Percentiles rank a stretch among this genome's conserved stretches.
Conservation (phyloP, 2,113 vertebrate species). For the Lota lota region DNA sequence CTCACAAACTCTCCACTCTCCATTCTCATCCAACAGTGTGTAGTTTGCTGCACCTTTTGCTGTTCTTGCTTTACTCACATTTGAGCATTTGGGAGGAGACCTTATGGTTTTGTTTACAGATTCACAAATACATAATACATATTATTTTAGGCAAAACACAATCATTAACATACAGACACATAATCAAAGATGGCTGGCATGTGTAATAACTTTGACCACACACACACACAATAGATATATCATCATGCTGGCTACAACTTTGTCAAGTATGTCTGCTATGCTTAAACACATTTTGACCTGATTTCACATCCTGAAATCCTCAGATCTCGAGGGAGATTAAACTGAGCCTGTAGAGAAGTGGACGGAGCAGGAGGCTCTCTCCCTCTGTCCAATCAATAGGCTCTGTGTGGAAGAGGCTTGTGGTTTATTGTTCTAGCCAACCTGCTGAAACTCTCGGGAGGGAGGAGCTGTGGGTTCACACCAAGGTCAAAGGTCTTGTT, state of each 20-base stretch:
- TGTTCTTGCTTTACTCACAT: neutral
- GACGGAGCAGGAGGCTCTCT: constrained; percentile 16
- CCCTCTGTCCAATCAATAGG: constrained; percentile 25
- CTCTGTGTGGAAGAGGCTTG: constrained; percentile 35
- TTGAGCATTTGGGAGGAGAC: constrained; percentile 8
- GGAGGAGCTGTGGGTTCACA: constrained; percentile 47
- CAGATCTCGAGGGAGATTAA: constrained; percentile 24
- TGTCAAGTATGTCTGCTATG: constrained; percentile 67
- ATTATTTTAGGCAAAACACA: no score
- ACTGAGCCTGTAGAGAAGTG: constrained; percentile 2
- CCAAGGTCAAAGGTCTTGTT: constrained; percentile 53
- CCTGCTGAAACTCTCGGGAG: constrained; percentile 50
- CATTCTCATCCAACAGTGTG: no score
- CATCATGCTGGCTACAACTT: constrained; percentile 36
- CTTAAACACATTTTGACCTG: constrained; percentile 59
- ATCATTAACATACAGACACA: neutral
- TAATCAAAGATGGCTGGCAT: constrained; percentile 2
- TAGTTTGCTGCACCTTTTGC: neutral
- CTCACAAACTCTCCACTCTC: no score
- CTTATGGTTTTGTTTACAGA: neutral
- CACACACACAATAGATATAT: constrained; percentile 20
- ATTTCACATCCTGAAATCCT: constrained; percentile 35
- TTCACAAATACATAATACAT: no score
- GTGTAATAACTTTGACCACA: neutral
- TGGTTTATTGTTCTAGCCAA: constrained; percentile 61